phyloP scores from a whole-genome alignment of 1,140 invertebrate species.

The Piezodorus guildinii region DNA sequence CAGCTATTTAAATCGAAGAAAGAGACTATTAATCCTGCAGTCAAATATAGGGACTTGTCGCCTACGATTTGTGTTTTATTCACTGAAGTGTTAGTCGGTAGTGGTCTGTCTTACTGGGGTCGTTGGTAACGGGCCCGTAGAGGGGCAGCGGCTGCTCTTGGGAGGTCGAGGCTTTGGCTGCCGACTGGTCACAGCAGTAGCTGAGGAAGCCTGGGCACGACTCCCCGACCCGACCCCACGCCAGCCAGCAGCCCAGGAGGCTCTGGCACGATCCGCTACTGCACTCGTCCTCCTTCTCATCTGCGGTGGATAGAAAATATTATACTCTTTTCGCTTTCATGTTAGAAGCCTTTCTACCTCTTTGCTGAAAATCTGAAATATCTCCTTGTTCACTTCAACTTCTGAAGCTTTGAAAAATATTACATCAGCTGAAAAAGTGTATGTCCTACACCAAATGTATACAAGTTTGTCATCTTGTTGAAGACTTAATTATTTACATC shows the following conservation, averaged over 20 bases:
- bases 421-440: too few species aligned
- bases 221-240: conserved; percentile 73
- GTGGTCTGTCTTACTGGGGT: conserved; percentile 49
- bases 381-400: too few species aligned
- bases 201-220: conserved; percentile 69
- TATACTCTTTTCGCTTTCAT: too few species aligned
- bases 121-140: conserved; percentile 59
- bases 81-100: conserved; percentile 1
- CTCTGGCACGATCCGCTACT: conserved; percentile 76
- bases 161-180: conserved; percentile 52
- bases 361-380: too few species aligned
- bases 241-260: conserved; percentile 84
- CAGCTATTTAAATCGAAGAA: too few species aligned
- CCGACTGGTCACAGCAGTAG: conserved; percentile 69
- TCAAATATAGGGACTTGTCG: neutral
- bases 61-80: conserved; percentile 12
- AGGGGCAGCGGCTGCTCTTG: conserved; percentile 36
- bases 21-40: too few species aligned
- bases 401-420: too few species aligned
- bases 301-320: neutral
- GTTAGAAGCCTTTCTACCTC: too few species aligned
- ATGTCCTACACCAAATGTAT: too few species aligned
- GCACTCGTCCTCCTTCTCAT: conserved; percentile 31
- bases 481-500: too few species aligned
- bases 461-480: too few species aligned